Evolutionary conservation across 1,140 invertebrate species (phyloP), one percentile per base, ranked within the genome.

Genomic region (Camponotus pennsylvanicus): DNA sequence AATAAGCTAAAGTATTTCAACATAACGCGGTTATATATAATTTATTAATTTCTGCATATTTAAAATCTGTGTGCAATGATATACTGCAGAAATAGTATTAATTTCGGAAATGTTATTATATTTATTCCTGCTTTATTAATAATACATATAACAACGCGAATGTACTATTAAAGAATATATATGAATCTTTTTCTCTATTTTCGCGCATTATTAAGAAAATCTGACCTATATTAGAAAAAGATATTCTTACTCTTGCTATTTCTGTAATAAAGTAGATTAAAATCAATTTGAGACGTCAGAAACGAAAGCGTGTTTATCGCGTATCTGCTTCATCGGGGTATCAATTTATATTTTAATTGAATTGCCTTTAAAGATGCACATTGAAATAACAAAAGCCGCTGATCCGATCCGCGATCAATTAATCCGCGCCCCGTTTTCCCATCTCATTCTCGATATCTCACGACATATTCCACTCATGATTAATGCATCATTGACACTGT

Each of bases 1-100:
- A 75, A 37, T 49, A 49, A 2, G 27, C 49, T 75, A 83, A 83
- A 73, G 13, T 61, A 75, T 83, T 83, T 83, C 49, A 57, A 21
- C 55, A n/a, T 32, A 61, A 21, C 18, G 18, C 8, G 1, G 3
- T 18, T 13, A 32, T 15, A 21, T 49, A 21, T 61, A 73, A 61
- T 82, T 61, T 49, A 83, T 61, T 82, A 82, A 82, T 82, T 82
- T 40, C n/a, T 67, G 11, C 27, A 37, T 6, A 34, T 40, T 80
- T 18, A 34, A 80, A 52, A 32, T 57, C 57, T 80, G 59, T 59
- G 6, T 1, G 37, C 5, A 71, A 57, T 57, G 40, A 69, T n/a
- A 11, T 3, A 57, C 1, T 71, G 49, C 4, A 70, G 18, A 67
- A 79, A 55, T 32, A 21, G 21, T 27, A 70, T 57, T 80, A 61